Conservation (phyloP, 2,113 vertebrate species). For the Coracopsis vasa region DNA sequence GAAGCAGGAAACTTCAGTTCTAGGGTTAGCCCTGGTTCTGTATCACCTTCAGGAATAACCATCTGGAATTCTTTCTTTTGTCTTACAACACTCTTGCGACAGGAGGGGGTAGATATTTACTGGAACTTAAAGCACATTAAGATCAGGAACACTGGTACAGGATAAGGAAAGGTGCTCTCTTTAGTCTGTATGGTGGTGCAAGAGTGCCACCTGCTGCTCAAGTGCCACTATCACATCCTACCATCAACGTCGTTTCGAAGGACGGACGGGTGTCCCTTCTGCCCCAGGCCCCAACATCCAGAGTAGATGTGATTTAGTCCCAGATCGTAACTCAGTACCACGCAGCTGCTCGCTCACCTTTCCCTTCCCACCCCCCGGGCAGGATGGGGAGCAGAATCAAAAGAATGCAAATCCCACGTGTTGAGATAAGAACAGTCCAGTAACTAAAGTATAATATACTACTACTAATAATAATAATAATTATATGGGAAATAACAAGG, state of each 20-base stretch:
- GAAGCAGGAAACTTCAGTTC: background rate
- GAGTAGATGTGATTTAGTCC: background rate
- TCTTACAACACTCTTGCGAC: background rate
- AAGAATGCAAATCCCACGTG: background rate
- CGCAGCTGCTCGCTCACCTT: background rate
- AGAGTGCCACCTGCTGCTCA: background rate
- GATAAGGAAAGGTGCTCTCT: background rate
- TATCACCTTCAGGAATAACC: background rate
- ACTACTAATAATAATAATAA: background rate
- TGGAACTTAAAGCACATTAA: background rate
- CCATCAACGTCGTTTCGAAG: fast-evolving
- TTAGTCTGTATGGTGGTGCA: fast-evolving
- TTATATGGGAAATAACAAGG: background rate
- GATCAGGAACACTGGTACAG: fast-evolving
- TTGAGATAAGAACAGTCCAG: background rate
- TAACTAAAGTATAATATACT: background rate
- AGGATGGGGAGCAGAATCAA: background rate
- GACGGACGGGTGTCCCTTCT: fast-evolving
- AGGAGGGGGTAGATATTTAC: fast-evolving
- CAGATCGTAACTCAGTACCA: background rate
- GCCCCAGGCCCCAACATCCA: no score
- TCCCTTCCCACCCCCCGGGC: background rate
- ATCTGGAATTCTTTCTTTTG: background rate
- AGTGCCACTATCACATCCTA: fast-evolving
- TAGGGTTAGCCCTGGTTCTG: background rate